Base-by-base conservation (phyloP, 2,888 invertebrate genomes). In the Slavum lentiscoides region DNA sequence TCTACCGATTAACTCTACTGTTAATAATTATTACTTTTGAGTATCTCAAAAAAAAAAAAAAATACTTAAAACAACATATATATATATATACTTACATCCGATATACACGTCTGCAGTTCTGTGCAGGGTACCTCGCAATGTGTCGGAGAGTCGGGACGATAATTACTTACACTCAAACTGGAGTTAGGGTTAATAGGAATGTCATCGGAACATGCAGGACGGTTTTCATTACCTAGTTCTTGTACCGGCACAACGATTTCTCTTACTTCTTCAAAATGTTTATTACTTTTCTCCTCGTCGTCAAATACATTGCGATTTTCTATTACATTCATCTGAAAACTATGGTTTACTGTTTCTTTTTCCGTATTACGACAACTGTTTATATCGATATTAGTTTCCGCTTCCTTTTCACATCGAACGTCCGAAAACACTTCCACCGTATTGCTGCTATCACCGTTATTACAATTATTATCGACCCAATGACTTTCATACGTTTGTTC, bases 111-210 rank as follows among this genome's bases (percentile, higher is more conserved):
- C 80, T 64, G 75, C 49, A 49, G 0, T 17, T 72, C 81, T 67
- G 17, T 81, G 30, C 55, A n/a, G n/a, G n/a, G 58, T 75, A 81
- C 75, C 75, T 81, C 70, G 62, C 55, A 64, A 64, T 62, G 64
- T n/a, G 69, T 80, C 39, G 80, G 72, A 64, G 80, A 64, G 19
- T 72, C 80, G 39, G 70, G 70, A 80, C 70, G 64, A 80, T 64
- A 23, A 64, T 80, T 80, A 72, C 43, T 80, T 55, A 80, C 72
- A 80, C 53, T 80, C 43, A 72, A 66, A 55, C 23, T 43, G 80
- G 80, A 72, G 43, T 53, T 58, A 53, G 17, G 17, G 72, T 72
- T 64, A 72, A 30, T 64, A n/a, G 80, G 80, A 80, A 58, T 62
- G 7, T 80, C 64, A 64, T 70, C 55, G 43, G 39, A 72, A 80